These are phyloP conservation scores for Patagioenas fasciata DNA, from an alignment of 2,113 vertebrate genomes.

Conservation along the genomic window DNA sequence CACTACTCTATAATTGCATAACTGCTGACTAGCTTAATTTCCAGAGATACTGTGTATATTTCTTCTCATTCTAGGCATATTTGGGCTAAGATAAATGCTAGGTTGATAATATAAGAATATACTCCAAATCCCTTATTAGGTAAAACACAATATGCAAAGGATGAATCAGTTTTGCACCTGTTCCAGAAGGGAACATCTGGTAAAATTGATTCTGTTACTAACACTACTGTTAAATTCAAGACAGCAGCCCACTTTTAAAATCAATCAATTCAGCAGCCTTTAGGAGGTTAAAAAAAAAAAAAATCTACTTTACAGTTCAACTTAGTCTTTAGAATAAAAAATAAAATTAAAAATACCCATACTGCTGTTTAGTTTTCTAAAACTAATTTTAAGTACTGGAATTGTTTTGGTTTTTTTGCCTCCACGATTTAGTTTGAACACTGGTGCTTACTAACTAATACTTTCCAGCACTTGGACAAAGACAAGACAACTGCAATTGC, in stretches of 20 bases:
- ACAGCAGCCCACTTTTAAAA: background rate
- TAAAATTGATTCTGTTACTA: no score
- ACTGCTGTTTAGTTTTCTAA: background rate
- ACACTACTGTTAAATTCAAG: background rate
- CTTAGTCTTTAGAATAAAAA: background rate
- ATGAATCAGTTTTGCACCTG: no score
- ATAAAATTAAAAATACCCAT: background rate
- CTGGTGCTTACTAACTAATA: background rate
- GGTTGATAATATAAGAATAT: no score
- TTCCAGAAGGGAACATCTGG: no score
- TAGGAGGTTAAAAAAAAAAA: background rate
- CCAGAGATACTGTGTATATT: no score
- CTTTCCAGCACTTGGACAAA: background rate
- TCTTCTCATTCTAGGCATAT: no score
- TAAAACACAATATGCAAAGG: no score
- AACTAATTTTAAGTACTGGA: background rate
- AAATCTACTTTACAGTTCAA: background rate
- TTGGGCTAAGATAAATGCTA: no score
- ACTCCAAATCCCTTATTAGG: no score
- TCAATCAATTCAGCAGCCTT: background rate
- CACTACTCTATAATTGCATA: no score
- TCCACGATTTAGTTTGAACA: background rate
- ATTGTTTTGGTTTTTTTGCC: background rate
- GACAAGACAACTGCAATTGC: background rate
- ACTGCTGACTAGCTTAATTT: no score